phyloP scores from a whole-genome alignment of 2,113 vertebrate genomes.

The Numida meleagris region DNA sequence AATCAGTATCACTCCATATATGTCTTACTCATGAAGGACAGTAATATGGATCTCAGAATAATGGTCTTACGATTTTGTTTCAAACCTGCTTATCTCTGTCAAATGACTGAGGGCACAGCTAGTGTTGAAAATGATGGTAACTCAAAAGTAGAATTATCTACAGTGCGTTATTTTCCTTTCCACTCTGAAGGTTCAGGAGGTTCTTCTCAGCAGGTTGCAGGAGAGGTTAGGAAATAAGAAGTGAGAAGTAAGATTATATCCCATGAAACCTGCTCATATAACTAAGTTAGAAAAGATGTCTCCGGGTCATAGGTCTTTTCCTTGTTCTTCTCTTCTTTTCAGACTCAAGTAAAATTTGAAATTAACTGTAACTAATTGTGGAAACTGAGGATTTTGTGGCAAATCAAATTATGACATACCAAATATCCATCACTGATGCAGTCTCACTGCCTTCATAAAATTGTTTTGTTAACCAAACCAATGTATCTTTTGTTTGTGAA shows the following conservation, averaged over 20 bases:
- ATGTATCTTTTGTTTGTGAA: background rate
- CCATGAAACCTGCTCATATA: background rate
- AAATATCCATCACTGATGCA: background rate
- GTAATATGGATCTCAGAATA: background rate
- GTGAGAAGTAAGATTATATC: background rate
- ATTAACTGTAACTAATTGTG: background rate
- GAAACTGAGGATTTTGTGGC: background rate
- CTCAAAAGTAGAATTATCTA: background rate
- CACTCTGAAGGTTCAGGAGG: background rate
- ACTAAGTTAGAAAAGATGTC: background rate
- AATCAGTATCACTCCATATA: background rate
- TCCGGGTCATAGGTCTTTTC: background rate
- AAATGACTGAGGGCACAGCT: background rate
- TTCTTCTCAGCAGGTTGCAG: background rate
- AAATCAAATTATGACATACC: background rate
- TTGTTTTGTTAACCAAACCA: background rate
- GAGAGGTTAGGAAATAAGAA: background rate
- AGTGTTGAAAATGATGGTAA: background rate
- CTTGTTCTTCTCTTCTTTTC: background rate
- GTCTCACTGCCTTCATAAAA: background rate
- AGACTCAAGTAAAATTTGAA: background rate
- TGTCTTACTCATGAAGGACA: accelerated
- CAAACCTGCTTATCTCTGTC: background rate
- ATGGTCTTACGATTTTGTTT: background rate
- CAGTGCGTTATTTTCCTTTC: background rate